A percentile compares a stretch with the other conserved stretches of the same genome.
phyloP scores from a whole-genome alignment of 2,888 invertebrate species.

The Drosophila paracracens region DNA sequence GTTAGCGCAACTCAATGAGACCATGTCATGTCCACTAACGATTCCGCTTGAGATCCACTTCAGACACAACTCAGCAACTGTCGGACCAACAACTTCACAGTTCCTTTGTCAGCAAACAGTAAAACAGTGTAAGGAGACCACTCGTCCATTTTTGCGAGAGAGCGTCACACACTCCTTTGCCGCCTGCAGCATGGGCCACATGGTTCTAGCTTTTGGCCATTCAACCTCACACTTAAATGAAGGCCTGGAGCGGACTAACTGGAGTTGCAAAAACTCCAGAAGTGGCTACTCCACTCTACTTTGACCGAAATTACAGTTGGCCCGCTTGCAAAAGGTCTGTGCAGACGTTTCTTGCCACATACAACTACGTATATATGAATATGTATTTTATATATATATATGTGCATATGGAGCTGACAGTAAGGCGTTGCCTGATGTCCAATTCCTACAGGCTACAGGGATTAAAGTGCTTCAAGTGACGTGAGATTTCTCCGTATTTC shows the following conservation, averaged over 20 bases:
- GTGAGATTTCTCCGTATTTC: constrained; percentile 25
- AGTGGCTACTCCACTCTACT: constrained; percentile 51
- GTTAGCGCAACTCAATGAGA: constrained; percentile 31
- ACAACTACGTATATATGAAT: constrained; percentile 10
- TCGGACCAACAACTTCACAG: constrained; percentile 72
- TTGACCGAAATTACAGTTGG: constrained; percentile 49
- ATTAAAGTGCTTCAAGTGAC: constrained; percentile 37
- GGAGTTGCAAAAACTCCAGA: constrained; percentile 16
- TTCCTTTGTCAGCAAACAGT: constrained; percentile 74
- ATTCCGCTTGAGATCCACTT: constrained; percentile 39
- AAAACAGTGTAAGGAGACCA: constrained; percentile 51
- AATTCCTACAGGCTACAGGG: constrained; percentile 17
- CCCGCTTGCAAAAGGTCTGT: constrained; percentile 31
- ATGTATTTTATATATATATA: constrained; percentile 1
- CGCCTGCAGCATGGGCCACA: constrained; percentile 57
- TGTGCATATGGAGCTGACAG: constrained; percentile 19
- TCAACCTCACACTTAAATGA: constrained; percentile 47
- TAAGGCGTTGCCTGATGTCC: constrained; percentile 24
- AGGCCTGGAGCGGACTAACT: background rate
- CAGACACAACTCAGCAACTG: constrained; percentile 67
- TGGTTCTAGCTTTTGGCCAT: constrained; percentile 37
- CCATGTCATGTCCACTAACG: constrained; percentile 48
- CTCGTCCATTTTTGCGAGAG: constrained; percentile 11
- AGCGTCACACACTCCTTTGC: constrained; percentile 3
- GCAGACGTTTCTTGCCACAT: constrained; percentile 8